A percentile compares a stretch with the other conserved stretches of the same genome.
Evolutionary conservation across 2,888 invertebrate species (phyloP).

Genomic region (Blera fallax): DNA sequence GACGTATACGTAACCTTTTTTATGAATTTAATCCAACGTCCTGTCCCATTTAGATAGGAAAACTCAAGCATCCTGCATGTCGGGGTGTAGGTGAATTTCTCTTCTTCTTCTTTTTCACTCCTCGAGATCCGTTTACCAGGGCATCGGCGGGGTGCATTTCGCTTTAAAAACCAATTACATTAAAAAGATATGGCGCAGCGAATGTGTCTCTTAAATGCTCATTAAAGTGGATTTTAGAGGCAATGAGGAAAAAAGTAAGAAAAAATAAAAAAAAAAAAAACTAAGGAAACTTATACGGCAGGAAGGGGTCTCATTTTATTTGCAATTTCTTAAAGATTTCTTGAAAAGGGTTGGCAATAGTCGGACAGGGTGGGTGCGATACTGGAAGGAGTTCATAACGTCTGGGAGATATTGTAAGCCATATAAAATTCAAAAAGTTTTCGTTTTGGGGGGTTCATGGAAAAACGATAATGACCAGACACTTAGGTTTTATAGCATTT

Average conservation of each 20-base stretch:
- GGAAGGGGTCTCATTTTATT: conserved; percentile 57
- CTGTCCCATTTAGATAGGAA: conserved; percentile 70
- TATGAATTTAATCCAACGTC: conserved; percentile 70
- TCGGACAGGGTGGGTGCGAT: not conserved
- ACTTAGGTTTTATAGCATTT: conserved; percentile 68
- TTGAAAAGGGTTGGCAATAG: conserved; percentile 53
- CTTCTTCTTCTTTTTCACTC: not conserved
- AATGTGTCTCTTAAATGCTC: conserved; percentile 80
- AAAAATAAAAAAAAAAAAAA: not conserved
- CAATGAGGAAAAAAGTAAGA: conserved; percentile 43
- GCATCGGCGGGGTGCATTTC: conserved; percentile 61
- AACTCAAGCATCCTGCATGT: conserved; percentile 53
- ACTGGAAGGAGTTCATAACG: conserved; percentile 7
- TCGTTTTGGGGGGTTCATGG: conserved; percentile 58
- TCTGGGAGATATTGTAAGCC: conserved; percentile 34
- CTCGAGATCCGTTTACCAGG: conserved; percentile 45
- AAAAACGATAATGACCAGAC: conserved; percentile 72
- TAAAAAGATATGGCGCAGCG: conserved; percentile 72
- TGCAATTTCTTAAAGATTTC: conserved; percentile 63
- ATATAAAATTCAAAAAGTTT: conserved; percentile 62
- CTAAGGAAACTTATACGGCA: conserved; percentile 35
- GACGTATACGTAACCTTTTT: conserved; percentile 64
- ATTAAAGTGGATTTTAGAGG: conserved; percentile 80
- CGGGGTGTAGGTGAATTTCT: conserved; percentile 56
- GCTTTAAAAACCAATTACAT: conserved; percentile 71